Evolutionary conservation across 1,140 invertebrate genomes (phyloP), one percentile per base, ranked within the genome.

Genomic region (Mya arenaria): DNA sequence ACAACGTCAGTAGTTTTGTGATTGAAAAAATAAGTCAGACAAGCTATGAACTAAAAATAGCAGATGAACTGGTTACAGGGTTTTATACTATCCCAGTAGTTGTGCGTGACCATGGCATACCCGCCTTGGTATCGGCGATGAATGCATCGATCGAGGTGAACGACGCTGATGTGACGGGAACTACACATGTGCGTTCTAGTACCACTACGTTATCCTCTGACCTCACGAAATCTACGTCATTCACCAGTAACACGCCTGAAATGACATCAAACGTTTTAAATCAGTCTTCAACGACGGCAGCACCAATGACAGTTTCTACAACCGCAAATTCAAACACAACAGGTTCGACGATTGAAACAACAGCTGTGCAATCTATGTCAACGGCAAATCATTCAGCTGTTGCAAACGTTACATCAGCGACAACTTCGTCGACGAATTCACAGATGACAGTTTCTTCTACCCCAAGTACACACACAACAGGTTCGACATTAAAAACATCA

Each of bases 71-170:
- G 25, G 30, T 52, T 17, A 39, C 25, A 30, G 72, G 72, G 1
- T 4, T 30, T 13, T 10, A 39, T 4, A 30, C 23, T 8, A 23
- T 74, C 4, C 55, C 17, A 23, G 32, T 74, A 19, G 5, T 74
- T 10, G 72, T 32, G 1, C 23, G 37, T 15, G 72, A 74, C 23
- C 37, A 28, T 17, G 72, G 72, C 25, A 74, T 74, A 15, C 72
- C 72, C 17, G 17, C 52, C 6, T 37, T 28, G 39, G 5, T 23
- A 15, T 15, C 72, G n/a, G 39, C 15, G 37, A 4, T 41, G 19
- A 62, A 41, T 32, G 72, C 62, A 17, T 56, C 52, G 1, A 39
- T 74, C n/a, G 13, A 5, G 1, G 36, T 74, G 36, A 60, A 32
- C 19, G 72, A 60, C 30, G 15, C 19, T 48, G 41, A 48, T 19